Conservation (phyloP, 1,140 invertebrate genomes). For the Aphelenchoides besseyi region DNA sequence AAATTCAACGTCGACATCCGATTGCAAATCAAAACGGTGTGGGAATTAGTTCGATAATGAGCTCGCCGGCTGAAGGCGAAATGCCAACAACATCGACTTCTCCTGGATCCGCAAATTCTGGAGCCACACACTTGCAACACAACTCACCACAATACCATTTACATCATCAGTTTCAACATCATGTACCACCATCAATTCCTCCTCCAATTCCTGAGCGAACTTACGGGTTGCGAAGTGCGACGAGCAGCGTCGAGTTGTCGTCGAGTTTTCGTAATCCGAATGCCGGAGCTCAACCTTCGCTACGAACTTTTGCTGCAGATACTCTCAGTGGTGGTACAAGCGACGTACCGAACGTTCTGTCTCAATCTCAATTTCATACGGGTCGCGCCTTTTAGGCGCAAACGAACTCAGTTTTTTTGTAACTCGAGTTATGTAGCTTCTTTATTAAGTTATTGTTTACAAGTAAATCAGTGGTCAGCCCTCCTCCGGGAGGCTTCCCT, state of each 20-base stretch:
- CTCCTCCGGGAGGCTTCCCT: too few species aligned
- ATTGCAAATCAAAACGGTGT: not conserved
- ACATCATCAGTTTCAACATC: not conserved
- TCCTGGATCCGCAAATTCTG: not conserved
- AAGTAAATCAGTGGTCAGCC: too few species aligned
- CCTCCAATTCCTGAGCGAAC: not conserved
- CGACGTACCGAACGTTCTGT: not conserved
- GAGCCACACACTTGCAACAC: not conserved
- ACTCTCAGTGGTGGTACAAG: not conserved
- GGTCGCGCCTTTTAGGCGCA: not conserved
- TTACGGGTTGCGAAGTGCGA: not conserved
- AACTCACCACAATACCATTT: not conserved
- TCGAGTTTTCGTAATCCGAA: not conserved
- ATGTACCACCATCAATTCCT: not conserved
- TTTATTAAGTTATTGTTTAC: too few species aligned
- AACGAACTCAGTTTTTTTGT: not conserved
- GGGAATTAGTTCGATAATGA: not conserved
- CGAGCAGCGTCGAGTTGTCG: conserved; percentile 12
- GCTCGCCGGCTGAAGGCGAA: not conserved
- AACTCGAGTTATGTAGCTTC: too few species aligned
- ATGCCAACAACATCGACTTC: not conserved
- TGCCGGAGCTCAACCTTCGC: not conserved
- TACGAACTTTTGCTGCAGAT: not conserved
- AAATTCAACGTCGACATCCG: not conserved
- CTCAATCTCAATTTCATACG: not conserved